phyloP scores from a whole-genome alignment of 2,888 invertebrate genomes.

The Euplexia lucipara region DNA sequence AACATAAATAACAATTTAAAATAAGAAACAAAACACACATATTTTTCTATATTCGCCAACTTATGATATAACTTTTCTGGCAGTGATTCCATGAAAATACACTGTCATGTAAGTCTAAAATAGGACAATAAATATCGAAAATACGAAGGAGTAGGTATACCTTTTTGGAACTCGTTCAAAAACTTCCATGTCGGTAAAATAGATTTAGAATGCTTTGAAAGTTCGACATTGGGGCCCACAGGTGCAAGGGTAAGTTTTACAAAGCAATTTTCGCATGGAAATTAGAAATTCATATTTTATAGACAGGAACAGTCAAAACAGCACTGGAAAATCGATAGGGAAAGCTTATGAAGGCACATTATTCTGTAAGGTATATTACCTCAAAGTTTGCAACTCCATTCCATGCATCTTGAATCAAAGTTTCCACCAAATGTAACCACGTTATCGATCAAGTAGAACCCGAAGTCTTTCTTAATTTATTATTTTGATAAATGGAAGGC shows the following conservation, averaged over 20 bases:
- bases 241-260: constrained; percentile 72
- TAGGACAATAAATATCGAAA: constrained; percentile 75
- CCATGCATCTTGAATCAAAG: constrained; percentile 42
- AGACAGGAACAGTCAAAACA: constrained; percentile 31
- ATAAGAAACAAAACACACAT: constrained; percentile 10
- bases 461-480: constrained; percentile 54
- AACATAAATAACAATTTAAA: constrained; percentile 21
- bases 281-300: constrained; percentile 67
- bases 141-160: constrained; percentile 70
- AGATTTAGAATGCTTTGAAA: constrained; percentile 72
- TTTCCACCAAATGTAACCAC: constrained; percentile 28
- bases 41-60: constrained; percentile 33
- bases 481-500: constrained; percentile 60
- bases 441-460: constrained; percentile 54
- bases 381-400: constrained; percentile 33
- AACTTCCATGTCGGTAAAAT: constrained; percentile 73
- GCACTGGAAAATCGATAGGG: constrained; percentile 35
- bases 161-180: constrained; percentile 78
- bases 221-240: constrained; percentile 62
- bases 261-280: constrained; percentile 71
- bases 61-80: constrained; percentile 53
- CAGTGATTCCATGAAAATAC: constrained; percentile 55
- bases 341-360: constrained; percentile 29
- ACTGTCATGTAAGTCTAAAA: constrained; percentile 65
- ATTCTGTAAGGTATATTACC: constrained; percentile 15